Evolutionary conservation across 2,888 invertebrate genomes (phyloP).

Genomic region (Coecobrya sp.): DNA sequence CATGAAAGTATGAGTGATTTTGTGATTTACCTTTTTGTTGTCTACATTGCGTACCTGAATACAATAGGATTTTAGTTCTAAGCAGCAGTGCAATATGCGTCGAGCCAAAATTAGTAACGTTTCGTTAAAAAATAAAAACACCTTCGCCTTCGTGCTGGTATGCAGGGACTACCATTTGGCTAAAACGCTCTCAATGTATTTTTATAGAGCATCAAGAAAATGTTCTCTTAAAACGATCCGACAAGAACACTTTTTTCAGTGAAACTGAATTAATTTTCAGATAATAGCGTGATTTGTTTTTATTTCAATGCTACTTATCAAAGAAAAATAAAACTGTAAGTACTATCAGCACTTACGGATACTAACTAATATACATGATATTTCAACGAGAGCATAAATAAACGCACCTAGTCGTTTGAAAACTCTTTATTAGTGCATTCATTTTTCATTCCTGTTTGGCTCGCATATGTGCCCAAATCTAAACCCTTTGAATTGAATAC

Average conservation of each 20-base stretch:
- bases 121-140: background rate
- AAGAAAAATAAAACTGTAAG: constrained; percentile 6
- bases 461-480: background rate
- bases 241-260: constrained; percentile 44
- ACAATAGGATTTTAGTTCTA: background rate
- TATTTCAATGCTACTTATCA: background rate
- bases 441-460: background rate
- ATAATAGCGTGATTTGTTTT: constrained; percentile 35
- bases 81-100: background rate
- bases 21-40: constrained; percentile 12
- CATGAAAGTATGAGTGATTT: constrained; percentile 68
- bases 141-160: background rate
- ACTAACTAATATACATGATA: background rate
- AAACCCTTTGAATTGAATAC: background rate
- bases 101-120: background rate
- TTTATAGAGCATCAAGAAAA: background rate
- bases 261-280: constrained; percentile 64
- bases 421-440: background rate
- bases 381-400: background rate
- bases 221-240: constrained; percentile 18
- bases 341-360: background rate
- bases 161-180: background rate
- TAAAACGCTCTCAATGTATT: background rate
- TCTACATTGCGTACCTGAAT: background rate
- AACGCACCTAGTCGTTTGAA: background rate